Evolutionary conservation across 2,888 invertebrate genomes (phyloP), one percentile per base, ranked within the genome.

Genomic region (Athalia rosae): DNA sequence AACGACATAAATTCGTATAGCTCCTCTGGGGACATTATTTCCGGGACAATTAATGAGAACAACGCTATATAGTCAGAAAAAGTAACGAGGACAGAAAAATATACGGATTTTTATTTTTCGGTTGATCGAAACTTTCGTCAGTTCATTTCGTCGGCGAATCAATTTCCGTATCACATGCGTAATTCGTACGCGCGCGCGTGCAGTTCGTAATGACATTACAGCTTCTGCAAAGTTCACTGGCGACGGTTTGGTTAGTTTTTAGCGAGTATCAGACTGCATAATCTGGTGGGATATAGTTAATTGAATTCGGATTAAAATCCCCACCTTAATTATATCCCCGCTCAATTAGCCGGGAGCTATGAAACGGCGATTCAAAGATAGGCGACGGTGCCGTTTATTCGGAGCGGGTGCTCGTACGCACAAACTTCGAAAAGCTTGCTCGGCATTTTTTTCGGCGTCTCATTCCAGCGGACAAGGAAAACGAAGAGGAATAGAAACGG

Each of bases 261-360:
- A 56, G 58, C 71, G 43, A 41, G 13, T 4, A n/a, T 11, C n/a
- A 4, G 11, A n/a, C 53, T 53, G n/a, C n/a, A n/a, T 6, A 9
- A 50, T 9, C 53, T 9, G 4, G 53, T 7, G 50, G 11, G n/a
- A 7, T 53, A 11, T 71, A n/a, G 71, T 58, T 71, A 71, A 71
- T 71, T 41, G 50, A 71, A 71, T 56, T 71, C 71, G 71, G 56
- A 71, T 56, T 13, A 45, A 58, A 67, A 67, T 67, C 67, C 67
- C 67, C 11, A n/a, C 53, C 50, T 67, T 67, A 67, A 71, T 71
- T 71, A 11, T 4, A 58, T 45, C 56, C 43, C 56, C 56, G 56
- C 45, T 13, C 13, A 71, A 71, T 58, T 71, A 71, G 58, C 41
- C 50, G 56, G 11, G 8, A 58, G 71, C 56, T 58, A 58, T 71